These are phyloP conservation scores for Isoperla grammatica DNA, from an alignment of 2,888 invertebrate genomes.

Conservation along the genomic window DNA sequence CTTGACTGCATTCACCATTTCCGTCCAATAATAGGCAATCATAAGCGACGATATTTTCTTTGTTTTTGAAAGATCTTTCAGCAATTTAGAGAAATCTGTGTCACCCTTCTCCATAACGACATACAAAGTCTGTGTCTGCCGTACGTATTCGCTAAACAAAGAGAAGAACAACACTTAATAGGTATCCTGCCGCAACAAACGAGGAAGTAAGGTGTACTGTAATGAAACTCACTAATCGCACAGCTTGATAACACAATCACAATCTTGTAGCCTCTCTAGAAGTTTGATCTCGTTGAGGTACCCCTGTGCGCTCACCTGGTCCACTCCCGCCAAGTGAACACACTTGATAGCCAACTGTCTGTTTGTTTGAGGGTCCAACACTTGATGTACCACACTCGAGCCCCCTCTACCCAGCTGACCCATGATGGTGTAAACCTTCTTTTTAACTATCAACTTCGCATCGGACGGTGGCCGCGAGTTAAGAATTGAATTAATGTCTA, in stretches of 20 bases:
- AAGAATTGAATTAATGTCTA: too few species aligned
- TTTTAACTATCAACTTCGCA: conserved; percentile 52
- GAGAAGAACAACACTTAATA: conserved; percentile 19
- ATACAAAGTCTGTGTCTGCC: conserved; percentile 59
- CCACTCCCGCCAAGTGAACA: conserved; percentile 68
- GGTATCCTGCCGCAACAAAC: background rate
- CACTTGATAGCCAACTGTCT: conserved; percentile 70
- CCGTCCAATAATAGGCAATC: conserved; percentile 84
- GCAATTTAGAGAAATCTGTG: conserved; percentile 74
- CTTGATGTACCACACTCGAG: conserved; percentile 77
- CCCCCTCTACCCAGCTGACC: conserved; percentile 83
- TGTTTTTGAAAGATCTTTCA: conserved; percentile 51
- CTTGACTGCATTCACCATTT: conserved; percentile 87
- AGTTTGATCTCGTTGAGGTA: conserved; percentile 87
- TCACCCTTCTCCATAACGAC: conserved; percentile 93
- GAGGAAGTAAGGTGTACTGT: conserved; percentile 5
- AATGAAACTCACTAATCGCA: conserved; percentile 71
- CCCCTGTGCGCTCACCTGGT: conserved; percentile 64
- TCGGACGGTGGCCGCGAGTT: too few species aligned
- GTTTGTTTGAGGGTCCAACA: conserved; percentile 54
- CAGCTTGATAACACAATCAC: conserved; percentile 75
- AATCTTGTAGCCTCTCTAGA: conserved; percentile 72
- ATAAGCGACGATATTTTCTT: conserved; percentile 62
- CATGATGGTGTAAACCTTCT: conserved; percentile 64
- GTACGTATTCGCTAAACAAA: conserved; percentile 62